Evolutionary conservation across 92 coral and sea anemone genomes (phyloP).

Genomic region (Micromussa lordhowensis): DNA sequence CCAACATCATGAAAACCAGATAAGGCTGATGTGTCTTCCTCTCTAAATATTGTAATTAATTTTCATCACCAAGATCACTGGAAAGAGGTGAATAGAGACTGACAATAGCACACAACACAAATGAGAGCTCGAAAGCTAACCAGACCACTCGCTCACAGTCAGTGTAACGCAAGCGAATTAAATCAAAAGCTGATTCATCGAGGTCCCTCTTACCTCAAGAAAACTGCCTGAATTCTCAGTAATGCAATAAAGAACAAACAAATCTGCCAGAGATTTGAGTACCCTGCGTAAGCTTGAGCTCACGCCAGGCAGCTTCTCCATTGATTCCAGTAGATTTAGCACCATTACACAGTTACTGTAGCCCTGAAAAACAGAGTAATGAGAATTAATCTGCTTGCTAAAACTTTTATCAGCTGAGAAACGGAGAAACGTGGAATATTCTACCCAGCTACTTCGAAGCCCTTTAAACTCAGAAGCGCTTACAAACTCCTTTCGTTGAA

Average conservation of each 20-base stretch:
- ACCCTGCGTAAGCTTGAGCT: constrained; percentile 65
- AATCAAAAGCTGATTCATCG: no score
- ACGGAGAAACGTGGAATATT: neutral
- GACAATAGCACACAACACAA: no score
- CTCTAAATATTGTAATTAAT: no score
- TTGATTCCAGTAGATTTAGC: constrained; percentile 52
- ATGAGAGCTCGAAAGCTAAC: no score
- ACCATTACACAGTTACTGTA: constrained; percentile 77
- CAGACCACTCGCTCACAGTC: no score
- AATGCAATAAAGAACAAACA: constrained; percentile 77
- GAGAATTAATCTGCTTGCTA: neutral
- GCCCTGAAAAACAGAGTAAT: constrained; percentile 48
- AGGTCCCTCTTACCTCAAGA: constrained; percentile 74
- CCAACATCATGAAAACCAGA: no score
- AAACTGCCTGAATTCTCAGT: constrained; percentile 81
- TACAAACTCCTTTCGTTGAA: neutral
- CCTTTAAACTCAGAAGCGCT: no score
- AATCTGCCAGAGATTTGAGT: constrained; percentile 65
- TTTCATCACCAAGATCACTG: no score
- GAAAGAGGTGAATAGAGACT: no score
- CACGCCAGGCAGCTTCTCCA: constrained; percentile 57
- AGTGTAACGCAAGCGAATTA: no score
- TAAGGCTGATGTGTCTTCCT: no score
- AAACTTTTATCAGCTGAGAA: neutral
- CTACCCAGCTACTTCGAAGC: neutral